A percentile compares a stretch with the other conserved stretches of the same genome.
Evolutionary conservation across 2,888 invertebrate species (phyloP).

Genomic region (Drosophila paracracens): DNA sequence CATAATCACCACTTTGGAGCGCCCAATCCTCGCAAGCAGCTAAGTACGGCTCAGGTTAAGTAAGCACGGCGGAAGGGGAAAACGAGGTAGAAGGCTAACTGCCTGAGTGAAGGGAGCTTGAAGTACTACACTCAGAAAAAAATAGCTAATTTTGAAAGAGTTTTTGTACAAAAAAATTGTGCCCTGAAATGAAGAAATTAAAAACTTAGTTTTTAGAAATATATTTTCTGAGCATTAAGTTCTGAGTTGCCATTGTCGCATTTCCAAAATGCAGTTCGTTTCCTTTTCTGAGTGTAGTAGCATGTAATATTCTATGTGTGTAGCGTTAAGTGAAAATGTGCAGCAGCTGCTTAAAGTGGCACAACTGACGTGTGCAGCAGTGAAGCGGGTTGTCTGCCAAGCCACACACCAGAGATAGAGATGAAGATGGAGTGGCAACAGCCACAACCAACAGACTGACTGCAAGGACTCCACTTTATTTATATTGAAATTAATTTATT

Average conservation of each 20-base stretch:
- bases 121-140: not conserved
- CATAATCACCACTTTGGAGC: conserved; percentile 75
- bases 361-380: conserved; percentile 71
- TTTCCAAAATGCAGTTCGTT: not conserved
- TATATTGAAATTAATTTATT: conserved; percentile 79
- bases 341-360: conserved; percentile 67
- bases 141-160: too few relatives aligned
- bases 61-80: conserved; percentile 19
- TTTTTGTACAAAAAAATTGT: too few relatives aligned
- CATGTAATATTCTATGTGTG: conserved; percentile 36
- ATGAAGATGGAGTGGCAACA: conserved; percentile 71
- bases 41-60: conserved; percentile 62
- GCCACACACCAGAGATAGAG: conserved; percentile 31
- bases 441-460: conserved; percentile 33
- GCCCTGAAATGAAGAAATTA: not conserved
- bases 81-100: not conserved
- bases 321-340: conserved; percentile 48
- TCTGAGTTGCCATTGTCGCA: too few relatives aligned
- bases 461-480: conserved; percentile 54
- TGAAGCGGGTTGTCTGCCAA: conserved; percentile 46
- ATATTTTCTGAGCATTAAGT: not conserved
- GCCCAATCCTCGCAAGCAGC: conserved; percentile 67
- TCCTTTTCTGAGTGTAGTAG: not conserved
- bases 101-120: not conserved
- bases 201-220: not conserved